Conservation (phyloP, 2,797 vertebrate species). For the Scolopax rusticola region DNA sequence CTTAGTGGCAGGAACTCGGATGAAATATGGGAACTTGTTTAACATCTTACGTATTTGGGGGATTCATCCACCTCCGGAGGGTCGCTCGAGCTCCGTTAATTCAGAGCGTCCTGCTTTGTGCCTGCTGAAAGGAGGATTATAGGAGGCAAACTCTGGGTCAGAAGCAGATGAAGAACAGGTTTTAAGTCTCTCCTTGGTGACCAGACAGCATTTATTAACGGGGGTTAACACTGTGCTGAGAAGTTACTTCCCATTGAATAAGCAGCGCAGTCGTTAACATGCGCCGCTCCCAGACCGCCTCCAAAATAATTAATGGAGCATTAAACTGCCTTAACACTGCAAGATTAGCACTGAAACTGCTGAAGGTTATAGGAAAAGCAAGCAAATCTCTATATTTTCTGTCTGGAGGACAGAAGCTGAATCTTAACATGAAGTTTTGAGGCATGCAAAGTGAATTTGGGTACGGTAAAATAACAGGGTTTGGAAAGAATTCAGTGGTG, state of each 20-base stretch:
- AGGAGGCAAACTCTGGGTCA: background rate
- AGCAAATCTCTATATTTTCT: background rate
- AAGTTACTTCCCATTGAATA: background rate
- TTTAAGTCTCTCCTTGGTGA: background rate
- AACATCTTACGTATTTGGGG: background rate
- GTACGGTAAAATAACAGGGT: background rate
- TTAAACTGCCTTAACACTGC: background rate
- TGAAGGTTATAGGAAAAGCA: background rate
- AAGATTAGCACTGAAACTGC: background rate
- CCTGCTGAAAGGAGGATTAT: background rate
- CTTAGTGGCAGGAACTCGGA: conserved; percentile 16
- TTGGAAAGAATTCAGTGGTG: background rate
- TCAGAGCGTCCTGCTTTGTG: background rate
- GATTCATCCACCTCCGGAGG: background rate
- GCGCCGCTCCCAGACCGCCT: background rate
- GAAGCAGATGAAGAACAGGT: background rate
- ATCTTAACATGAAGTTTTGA: background rate
- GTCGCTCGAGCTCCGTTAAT: background rate
- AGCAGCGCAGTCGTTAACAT: accelerated
- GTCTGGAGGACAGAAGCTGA: background rate
- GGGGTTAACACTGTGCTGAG: background rate
- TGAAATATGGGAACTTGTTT: conserved; percentile 63
- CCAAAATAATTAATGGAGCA: conserved; percentile 8
- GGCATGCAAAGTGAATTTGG: accelerated
- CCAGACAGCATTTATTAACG: background rate